Evolutionary conservation across 2,113 vertebrate genomes (phyloP).

Genomic region (Xiphophorus maculatus): DNA sequence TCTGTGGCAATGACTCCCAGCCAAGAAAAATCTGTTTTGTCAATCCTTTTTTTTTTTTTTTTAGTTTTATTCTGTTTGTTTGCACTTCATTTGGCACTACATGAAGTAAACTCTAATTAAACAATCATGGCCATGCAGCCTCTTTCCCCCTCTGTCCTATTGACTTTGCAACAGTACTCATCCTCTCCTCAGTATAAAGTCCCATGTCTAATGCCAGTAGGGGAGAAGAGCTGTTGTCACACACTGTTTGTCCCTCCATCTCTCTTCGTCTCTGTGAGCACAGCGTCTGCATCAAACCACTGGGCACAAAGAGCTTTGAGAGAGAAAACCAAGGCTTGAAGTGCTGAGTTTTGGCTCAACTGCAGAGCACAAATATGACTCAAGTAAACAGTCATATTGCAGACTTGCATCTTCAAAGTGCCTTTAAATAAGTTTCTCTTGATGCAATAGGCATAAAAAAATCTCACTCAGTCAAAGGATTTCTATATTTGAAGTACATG

Average conservation of each 20-base stretch:
- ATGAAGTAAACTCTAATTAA: conserved; percentile 80
- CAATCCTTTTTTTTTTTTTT: conserved; percentile 18
- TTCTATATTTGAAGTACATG: background rate
- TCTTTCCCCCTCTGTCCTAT: conserved; percentile 67
- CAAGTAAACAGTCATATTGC: conserved; percentile 39
- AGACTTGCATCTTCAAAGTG: conserved; percentile 45
- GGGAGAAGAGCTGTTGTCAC: conserved; percentile 68
- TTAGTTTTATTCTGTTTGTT: conserved; percentile 26
- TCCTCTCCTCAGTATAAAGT: conserved; percentile 67
- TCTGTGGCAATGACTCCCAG: conserved; percentile 68
- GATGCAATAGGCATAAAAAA: conserved; percentile 36
- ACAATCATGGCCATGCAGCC: conserved; percentile 76
- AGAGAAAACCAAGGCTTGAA: conserved; percentile 61
- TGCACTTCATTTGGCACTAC: conserved; percentile 64
- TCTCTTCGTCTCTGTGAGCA: conserved; percentile 60
- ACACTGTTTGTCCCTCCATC: conserved; percentile 61
- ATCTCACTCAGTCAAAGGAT: conserved; percentile 28
- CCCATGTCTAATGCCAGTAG: conserved; percentile 65
- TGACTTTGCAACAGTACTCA: conserved; percentile 77
- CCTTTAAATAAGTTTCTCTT: conserved; percentile 44
- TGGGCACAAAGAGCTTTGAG: conserved; percentile 52
- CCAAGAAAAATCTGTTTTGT: conserved; percentile 55
- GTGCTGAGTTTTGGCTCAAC: conserved; percentile 55
- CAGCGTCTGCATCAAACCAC: conserved; percentile 70
- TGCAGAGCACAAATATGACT: conserved; percentile 60